These are phyloP conservation scores for Rana temporaria DNA, from an alignment of 2,113 vertebrate genomes.

Conservation along the genomic window DNA sequence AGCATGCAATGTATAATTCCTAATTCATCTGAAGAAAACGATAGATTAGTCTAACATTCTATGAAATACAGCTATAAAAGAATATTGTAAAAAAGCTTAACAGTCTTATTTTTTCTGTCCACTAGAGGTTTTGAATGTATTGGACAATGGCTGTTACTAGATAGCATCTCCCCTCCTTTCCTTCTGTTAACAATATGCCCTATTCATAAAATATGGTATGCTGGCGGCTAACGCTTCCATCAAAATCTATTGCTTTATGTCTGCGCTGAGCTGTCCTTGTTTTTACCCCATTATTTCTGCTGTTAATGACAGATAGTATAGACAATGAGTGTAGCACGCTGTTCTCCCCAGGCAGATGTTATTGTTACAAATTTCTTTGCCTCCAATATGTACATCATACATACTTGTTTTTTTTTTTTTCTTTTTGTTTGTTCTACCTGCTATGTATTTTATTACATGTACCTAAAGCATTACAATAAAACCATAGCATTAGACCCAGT, in stretches of 20 bases:
- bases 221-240: constrained; percentile 32
- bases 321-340: not conserved
- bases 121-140: constrained; percentile 16
- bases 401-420: too few species aligned
- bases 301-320: constrained; percentile 29
- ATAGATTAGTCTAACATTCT: too few species aligned
- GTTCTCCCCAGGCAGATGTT: not conserved
- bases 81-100: not conserved
- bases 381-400: too few species aligned
- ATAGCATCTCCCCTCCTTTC: constrained; percentile 39
- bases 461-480: too few species aligned
- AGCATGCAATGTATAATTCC: too few species aligned
- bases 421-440: too few species aligned
- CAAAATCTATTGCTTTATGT: constrained; percentile 40
- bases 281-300: constrained; percentile 32
- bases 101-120: not conserved
- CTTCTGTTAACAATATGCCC: constrained; percentile 43
- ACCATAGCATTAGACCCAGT: too few species aligned
- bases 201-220: constrained; percentile 48
- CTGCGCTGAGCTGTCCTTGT: constrained; percentile 18
- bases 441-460: too few species aligned
- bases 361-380: too few species aligned
- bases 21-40: too few species aligned
- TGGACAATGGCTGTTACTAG: constrained; percentile 25
- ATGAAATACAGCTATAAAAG: too few species aligned